Percentiles rank a stretch among this genome's conserved stretches.
phyloP scores from a whole-genome alignment of 1,140 invertebrate species.

The Hycleus cichorii region DNA sequence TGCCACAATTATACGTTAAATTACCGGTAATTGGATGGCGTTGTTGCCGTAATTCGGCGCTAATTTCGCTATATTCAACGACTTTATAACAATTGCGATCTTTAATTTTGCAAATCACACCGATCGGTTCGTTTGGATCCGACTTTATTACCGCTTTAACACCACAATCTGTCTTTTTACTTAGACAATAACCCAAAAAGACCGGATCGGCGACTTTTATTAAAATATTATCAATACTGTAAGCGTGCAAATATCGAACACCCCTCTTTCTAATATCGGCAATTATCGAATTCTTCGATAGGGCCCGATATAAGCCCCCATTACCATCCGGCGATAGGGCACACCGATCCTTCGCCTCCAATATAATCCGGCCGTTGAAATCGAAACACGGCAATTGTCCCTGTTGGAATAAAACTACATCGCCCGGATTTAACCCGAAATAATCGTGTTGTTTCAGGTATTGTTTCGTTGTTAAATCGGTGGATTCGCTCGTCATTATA shows the following conservation, averaged over 20 bases:
- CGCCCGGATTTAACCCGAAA: slow-evolving; percentile 78
- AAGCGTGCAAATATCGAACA: slow-evolving; percentile 87
- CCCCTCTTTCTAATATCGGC: slow-evolving; percentile 75
- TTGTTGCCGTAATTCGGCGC: slow-evolving; percentile 75
- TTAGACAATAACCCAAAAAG: slow-evolving; percentile 92
- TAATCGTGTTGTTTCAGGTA: slow-evolving; percentile 78
- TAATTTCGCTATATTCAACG: slow-evolving; percentile 97
- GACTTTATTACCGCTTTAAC: slow-evolving; percentile 95
- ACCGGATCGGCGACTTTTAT: slow-evolving; percentile 97
- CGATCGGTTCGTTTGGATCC: slow-evolving; percentile 85
- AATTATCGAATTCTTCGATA: slow-evolving; percentile 67
- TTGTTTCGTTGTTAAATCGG: slow-evolving; percentile 72
- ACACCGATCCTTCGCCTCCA: slow-evolving; percentile 71
- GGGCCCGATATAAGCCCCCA: slow-evolving; percentile 91
- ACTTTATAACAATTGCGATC: slow-evolving; percentile 71
- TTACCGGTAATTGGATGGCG: slow-evolving; percentile 63
- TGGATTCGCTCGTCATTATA: slow-evolving; percentile 97
- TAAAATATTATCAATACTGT: slow-evolving; percentile 98
- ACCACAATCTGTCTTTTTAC: slow-evolving; percentile 84
- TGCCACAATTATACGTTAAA: slow-evolving; percentile 88
- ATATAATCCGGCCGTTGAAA: slow-evolving; percentile 88
- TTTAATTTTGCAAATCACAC: slow-evolving; percentile 87
- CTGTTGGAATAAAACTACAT: slow-evolving; percentile 91
- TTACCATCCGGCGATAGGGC: slow-evolving; percentile 95
- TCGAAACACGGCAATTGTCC: slow-evolving; percentile 89